Evolutionary conservation across 2,888 invertebrate genomes (phyloP).

Genomic region (Gnatocerus cornutus): DNA sequence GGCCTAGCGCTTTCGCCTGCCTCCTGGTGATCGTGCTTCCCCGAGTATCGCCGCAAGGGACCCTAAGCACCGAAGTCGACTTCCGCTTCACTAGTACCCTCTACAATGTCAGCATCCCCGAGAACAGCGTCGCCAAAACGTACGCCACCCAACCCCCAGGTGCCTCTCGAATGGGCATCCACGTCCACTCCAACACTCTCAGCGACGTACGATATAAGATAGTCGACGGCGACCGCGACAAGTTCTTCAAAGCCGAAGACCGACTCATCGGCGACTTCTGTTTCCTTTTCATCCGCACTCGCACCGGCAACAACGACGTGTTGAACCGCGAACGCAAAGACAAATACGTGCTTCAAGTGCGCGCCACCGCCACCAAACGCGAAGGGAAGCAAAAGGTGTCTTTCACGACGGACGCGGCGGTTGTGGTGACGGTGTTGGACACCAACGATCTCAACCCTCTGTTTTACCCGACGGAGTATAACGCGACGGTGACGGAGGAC

Average conservation of each 20-base stretch:
- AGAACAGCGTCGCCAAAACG: slow-evolving; percentile 94
- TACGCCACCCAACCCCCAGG: slow-evolving; percentile 82
- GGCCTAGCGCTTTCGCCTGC: slow-evolving; percentile 65
- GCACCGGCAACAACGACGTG: slow-evolving; percentile 89
- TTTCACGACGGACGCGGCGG: slow-evolving; percentile 82
- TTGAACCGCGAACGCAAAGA: slow-evolving; percentile 95
- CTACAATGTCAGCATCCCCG: slow-evolving; percentile 93
- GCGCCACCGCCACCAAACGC: slow-evolving; percentile 78
- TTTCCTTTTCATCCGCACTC: slow-evolving; percentile 91
- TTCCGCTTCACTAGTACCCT: slow-evolving; percentile 82
- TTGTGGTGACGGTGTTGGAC: slow-evolving; percentile 84
- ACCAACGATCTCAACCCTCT: slow-evolving; percentile 95
- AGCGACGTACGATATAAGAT: slow-evolving; percentile 88
- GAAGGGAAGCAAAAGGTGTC: slow-evolving; percentile 75
- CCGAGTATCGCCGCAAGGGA: slow-evolving; percentile 61
- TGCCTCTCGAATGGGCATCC: slow-evolving; percentile 88
- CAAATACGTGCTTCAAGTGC: slow-evolving; percentile 85
- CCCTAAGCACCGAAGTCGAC: slow-evolving; percentile 63
- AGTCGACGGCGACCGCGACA: slow-evolving; percentile 88
- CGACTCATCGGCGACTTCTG: slow-evolving; percentile 94
- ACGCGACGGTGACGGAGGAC: slow-evolving; percentile 90
- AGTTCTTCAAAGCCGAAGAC: slow-evolving; percentile 94
- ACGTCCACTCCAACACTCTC: slow-evolving; percentile 68
- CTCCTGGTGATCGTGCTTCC: slow-evolving; percentile 66
- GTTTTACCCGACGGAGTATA: slow-evolving; percentile 93